Percentiles rank a stretch among this genome's conserved stretches.
Conservation (phyloP, 2,797 vertebrate species). For the Microchirus variegatus region DNA sequence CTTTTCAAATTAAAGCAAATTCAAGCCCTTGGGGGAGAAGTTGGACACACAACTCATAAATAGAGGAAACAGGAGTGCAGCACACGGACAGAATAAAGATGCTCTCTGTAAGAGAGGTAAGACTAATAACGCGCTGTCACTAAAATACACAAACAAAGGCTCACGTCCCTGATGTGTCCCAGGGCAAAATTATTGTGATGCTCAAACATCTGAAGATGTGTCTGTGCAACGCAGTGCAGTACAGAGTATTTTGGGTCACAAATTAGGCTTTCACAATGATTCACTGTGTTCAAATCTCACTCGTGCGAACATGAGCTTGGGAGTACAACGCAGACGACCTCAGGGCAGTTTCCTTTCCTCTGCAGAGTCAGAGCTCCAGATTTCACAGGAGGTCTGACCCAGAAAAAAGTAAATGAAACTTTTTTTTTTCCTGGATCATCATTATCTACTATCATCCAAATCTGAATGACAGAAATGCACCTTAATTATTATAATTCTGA, state of each 20-base stretch:
- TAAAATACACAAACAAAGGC: slow-evolving; percentile 24
- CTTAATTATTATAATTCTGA: too few relatives aligned
- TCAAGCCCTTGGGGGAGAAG: slow-evolving; percentile 38
- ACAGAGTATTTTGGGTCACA: slow-evolving; percentile 48
- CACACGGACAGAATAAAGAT: slow-evolving; percentile 21
- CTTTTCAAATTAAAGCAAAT: slow-evolving; percentile 42
- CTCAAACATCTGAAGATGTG: slow-evolving; percentile 28
- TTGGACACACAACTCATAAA: not conserved
- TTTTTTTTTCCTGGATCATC: too few relatives aligned
- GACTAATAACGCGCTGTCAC: slow-evolving; percentile 6
- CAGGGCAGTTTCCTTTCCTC: slow-evolving; percentile 51
- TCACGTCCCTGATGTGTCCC: slow-evolving; percentile 13
- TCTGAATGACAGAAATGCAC: too few relatives aligned
- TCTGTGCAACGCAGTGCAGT: slow-evolving; percentile 16
- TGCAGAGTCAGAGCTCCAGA: slow-evolving; percentile 3
- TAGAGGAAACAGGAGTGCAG: slow-evolving; percentile 22
- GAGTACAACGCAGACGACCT: slow-evolving; percentile 40
- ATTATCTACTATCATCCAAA: too few relatives aligned
- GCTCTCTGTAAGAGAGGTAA: slow-evolving; percentile 12
- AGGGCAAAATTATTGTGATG: slow-evolving; percentile 27
- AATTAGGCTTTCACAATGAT: slow-evolving; percentile 51
- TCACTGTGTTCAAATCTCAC: slow-evolving; percentile 46
- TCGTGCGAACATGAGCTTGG: slow-evolving; percentile 34
- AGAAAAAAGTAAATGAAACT: too few relatives aligned
- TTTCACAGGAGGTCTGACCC: too few relatives aligned